Evolutionary conservation across 2,113 vertebrate genomes (phyloP).

Genomic region (Loxodonta africana): DNA sequence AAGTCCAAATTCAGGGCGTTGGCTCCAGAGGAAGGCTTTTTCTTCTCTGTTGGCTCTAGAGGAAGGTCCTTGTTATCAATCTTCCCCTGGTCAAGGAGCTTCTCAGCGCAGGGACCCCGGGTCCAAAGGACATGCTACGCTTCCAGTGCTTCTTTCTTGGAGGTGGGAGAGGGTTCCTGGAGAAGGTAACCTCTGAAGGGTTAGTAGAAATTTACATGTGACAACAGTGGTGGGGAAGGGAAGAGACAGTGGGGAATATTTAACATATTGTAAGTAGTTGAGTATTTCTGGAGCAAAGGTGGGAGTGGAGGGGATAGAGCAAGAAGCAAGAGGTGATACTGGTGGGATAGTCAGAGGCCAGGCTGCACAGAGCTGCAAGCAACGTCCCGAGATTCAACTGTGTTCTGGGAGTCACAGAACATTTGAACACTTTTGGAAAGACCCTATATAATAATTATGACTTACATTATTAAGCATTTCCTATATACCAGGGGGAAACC

Average conservation of each 20-base stretch:
- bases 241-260: too few species aligned
- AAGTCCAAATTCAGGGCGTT: too few species aligned
- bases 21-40: too few species aligned
- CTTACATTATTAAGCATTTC: neutral
- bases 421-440: neutral
- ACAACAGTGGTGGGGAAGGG: neutral
- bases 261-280: too few species aligned
- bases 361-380: rapidly evolving
- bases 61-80: too few species aligned
- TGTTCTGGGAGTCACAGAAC: neutral
- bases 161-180: neutral
- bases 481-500: neutral
- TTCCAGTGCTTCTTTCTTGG: neutral
- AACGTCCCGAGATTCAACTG: neutral
- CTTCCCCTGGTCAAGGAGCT: too few species aligned
- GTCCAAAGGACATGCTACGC: too few species aligned
- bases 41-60: too few species aligned
- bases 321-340: neutral
- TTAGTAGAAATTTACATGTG: neutral
- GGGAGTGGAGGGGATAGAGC: rapidly evolving
- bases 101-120: too few species aligned
- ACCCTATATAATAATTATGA: neutral
- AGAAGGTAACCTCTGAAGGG: neutral
- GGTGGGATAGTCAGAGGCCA: neutral
- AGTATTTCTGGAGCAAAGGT: neutral